phyloP scores from a whole-genome alignment of 1,140 invertebrate genomes.

The Macrobrachium nipponense region DNA sequence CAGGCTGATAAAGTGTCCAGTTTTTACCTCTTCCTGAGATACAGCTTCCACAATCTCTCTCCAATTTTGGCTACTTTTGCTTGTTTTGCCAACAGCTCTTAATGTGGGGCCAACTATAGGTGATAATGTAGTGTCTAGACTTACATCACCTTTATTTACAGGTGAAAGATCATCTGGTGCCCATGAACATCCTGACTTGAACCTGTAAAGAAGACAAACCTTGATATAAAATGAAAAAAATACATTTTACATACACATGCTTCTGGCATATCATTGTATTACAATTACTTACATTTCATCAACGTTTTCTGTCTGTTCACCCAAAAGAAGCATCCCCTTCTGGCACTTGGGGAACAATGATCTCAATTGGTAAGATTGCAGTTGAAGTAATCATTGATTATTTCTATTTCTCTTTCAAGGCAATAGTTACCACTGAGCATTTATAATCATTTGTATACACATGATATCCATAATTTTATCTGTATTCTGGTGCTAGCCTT shows the following conservation, averaged over 20 bases:
- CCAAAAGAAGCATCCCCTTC: too few species aligned
- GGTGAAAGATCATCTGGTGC: constrained; percentile 26
- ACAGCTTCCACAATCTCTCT: constrained; percentile 27
- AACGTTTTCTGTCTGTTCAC: too few species aligned
- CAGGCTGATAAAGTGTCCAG: too few species aligned
- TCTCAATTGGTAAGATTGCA: too few species aligned
- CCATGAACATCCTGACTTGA: constrained; percentile 28
- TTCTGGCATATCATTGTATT: neutral
- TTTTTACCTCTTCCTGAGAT: neutral
- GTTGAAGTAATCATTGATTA: too few species aligned
- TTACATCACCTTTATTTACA: neutral
- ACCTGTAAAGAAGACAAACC: neutral
- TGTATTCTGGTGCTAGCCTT: too few species aligned
- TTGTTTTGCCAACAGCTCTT: neutral
- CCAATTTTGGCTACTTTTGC: neutral
- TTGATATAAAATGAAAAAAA: neutral
- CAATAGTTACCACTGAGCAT: too few species aligned
- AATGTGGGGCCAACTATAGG: constrained; percentile 23
- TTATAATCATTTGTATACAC: too few species aligned
- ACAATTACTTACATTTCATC: neutral
- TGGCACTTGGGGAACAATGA: too few species aligned
- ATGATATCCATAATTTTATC: too few species aligned
- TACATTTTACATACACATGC: neutral
- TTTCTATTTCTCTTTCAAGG: too few species aligned
- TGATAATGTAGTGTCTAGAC: neutral